Evolutionary conservation across 2,113 vertebrate genomes (phyloP), one percentile per base, ranked within the genome.

Genomic region (Apeltes quadracus): DNA sequence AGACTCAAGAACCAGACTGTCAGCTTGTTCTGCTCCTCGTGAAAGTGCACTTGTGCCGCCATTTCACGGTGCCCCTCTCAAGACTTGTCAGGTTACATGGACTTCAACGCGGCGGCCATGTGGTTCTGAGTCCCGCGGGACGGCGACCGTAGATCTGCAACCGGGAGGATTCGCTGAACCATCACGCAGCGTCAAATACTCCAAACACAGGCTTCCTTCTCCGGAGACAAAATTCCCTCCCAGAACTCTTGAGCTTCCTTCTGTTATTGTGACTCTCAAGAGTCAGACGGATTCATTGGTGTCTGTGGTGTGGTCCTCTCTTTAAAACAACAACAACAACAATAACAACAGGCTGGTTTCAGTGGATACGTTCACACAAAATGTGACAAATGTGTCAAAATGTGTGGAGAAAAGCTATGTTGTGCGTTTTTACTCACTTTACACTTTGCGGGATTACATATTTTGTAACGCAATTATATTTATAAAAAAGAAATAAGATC

Each of bases 21-120:
- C 22, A 12, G 64, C 56, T 64, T 63, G 65, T 62, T 46, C 65
- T 39, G 62, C 63, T 16, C 56, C 69, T 55, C 13, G 41, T 74
- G 50, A 74, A 79, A 76, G 79, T 69, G 63, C 78, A 71, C 77
- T 69, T 69, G 76, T 63, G 88, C 70, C 76, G 79, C 75, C 76
- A 79, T 84, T 83, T 83, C 81, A 83, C 11, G 84, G 61, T 67
- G 23, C 32, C 50, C 51, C 44, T 88, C 16, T 69, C 78, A 81
- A 70, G 79, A 72, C 72, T 57, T 76, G 87, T 90, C 83, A 72
- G 65, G 78, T 88, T 85, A 83, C 85, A 83, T 61, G 57, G 78
- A 50, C 46, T 71, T 83, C 72, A 71, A 32, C 22, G 14, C n/a
- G 29, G 23, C 69, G 58, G 72, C 78, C 76, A 53, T 78, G 76